A percentile compares a stretch with the other conserved stretches of the same genome.
Evolutionary conservation across 2,797 vertebrate genomes (phyloP).

Genomic region (Phoeniculus purpureus): DNA sequence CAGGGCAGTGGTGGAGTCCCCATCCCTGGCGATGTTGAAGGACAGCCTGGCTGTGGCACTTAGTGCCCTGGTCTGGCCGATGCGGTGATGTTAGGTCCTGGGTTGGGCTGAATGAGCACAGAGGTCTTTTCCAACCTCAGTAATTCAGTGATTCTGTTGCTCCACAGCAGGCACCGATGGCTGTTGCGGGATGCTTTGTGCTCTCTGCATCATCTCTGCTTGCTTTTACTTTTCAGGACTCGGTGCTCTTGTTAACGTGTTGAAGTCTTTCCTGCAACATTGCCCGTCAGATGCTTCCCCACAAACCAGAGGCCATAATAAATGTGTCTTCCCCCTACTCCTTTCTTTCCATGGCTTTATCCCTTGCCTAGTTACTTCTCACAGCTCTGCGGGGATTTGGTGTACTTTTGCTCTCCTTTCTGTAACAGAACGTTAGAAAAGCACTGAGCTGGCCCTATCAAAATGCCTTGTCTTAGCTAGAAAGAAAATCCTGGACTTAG

Average conservation of each 20-base stretch:
- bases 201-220: neutral
- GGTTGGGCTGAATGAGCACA: too few relatives aligned
- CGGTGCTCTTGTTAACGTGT: neutral
- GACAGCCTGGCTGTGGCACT: too few relatives aligned
- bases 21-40: too few relatives aligned
- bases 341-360: neutral
- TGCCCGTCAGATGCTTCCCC: neutral
- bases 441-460: neutral
- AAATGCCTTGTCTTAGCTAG: slow-evolving; percentile 6
- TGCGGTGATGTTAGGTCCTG: too few relatives aligned
- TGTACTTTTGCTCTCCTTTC: slow-evolving; percentile 18
- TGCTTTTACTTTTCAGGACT: neutral
- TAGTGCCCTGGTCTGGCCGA: too few relatives aligned
- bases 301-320: slow-evolving; percentile 22
- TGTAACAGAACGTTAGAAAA: neutral
- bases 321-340: neutral
- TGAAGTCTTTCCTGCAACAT: neutral
- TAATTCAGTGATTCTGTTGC: neutral
- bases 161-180: neutral
- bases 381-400: slow-evolving; percentile 15
- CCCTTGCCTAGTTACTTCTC: slow-evolving; percentile 15
- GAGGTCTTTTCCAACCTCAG: too few relatives aligned
- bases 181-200: neutral
- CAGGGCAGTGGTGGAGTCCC: too few relatives aligned
- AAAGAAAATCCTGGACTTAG: neutral